A percentile compares a stretch with the other conserved stretches of the same genome.
Evolutionary conservation across 2,113 vertebrate genomes (phyloP).

Genomic region (Calidris pugnax): DNA sequence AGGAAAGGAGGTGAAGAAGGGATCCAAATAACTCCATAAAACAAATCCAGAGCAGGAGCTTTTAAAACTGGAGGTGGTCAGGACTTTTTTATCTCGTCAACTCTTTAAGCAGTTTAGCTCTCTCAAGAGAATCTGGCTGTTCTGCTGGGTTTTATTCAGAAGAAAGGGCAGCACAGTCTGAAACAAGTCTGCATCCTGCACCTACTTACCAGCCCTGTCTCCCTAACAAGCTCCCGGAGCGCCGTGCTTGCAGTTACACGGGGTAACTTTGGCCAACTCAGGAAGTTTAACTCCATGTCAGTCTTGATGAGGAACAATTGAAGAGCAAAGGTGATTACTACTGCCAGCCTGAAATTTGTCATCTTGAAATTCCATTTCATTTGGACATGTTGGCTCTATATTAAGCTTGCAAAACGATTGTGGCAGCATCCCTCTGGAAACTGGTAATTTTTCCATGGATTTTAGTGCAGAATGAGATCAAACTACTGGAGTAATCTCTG

Average conservation of each 20-base stretch:
- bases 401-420: neutral
- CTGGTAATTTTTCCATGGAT: neutral
- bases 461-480: neutral
- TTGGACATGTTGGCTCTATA: neutral
- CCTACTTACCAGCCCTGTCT: neutral
- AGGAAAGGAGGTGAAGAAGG: neutral
- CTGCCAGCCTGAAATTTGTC: neutral
- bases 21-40: neutral
- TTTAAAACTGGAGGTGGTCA: neutral
- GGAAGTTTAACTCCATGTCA: neutral
- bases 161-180: neutral
- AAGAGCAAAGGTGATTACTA: neutral
- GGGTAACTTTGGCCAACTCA: neutral
- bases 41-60: neutral
- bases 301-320: neutral
- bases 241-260: rapidly evolving
- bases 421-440: neutral
- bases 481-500: neutral
- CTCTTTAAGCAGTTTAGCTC: neutral
- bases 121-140: neutral
- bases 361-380: neutral
- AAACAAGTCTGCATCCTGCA: neutral
- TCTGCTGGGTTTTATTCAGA: neutral
- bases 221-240: neutral
- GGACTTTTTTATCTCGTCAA: neutral